These are phyloP conservation scores for Cairina moschata DNA, from an alignment of 2,113 vertebrate genomes.

Conservation along the genomic window DNA sequence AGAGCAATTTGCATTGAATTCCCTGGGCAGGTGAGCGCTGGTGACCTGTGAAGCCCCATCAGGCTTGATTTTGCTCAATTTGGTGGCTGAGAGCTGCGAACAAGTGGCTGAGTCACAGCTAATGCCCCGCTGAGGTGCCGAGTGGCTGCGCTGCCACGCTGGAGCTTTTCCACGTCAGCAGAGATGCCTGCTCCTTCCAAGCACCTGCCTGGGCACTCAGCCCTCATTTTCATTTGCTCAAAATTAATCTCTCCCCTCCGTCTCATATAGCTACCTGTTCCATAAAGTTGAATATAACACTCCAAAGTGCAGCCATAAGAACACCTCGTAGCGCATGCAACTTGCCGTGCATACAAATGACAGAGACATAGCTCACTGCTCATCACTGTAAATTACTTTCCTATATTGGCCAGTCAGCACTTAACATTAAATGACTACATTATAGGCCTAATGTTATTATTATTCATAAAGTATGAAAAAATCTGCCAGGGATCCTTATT, in stretches of 20 bases:
- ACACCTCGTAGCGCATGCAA: fast-evolving
- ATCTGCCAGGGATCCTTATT: background rate
- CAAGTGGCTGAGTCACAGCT: background rate
- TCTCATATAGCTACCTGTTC: background rate
- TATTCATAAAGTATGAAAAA: constrained; percentile 18
- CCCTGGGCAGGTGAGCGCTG: fast-evolving
- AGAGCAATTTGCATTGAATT: background rate
- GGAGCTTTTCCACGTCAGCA: background rate
- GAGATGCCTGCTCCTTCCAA: background rate
- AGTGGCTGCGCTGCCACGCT: background rate
- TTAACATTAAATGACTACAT: background rate
- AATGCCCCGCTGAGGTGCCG: fast-evolving
- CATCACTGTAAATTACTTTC: background rate
- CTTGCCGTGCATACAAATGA: background rate
- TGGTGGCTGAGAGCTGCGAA: background rate
- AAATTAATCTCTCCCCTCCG: background rate
- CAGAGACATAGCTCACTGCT: background rate
- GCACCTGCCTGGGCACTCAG: background rate
- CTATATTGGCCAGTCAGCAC: background rate
- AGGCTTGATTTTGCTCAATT: background rate
- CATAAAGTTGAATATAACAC: fast-evolving
- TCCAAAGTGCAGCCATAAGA: background rate
- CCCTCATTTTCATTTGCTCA: background rate
- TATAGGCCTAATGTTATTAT: background rate
- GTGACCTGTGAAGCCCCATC: background rate